These are phyloP conservation scores for Axea sp. DNA, from an alignment of 2,888 invertebrate species.

Conservation along the genomic window DNA sequence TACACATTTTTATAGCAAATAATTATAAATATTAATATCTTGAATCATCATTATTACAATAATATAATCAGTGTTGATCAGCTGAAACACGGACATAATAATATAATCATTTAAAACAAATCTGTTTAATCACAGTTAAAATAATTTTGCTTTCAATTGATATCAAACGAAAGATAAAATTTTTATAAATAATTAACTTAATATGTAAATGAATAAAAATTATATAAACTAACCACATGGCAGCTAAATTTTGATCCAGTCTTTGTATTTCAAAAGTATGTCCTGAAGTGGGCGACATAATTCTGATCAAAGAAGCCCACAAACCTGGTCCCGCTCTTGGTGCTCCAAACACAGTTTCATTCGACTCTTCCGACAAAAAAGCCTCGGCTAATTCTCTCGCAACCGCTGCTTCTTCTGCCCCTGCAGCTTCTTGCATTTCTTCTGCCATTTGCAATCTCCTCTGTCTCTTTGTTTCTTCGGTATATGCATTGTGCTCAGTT, in stretches of 20 bases:
- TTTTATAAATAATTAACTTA: no score
- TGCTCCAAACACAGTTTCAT: constrained; percentile 96
- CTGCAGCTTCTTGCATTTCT: constrained; percentile 98
- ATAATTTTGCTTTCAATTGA: no score
- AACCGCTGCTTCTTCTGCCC: constrained; percentile 95
- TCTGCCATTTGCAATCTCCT: constrained; percentile 98
- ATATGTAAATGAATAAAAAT: constrained; percentile 15
- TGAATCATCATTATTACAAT: constrained; percentile 24
- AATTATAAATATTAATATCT: no score
- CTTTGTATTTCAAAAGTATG: constrained; percentile 88
- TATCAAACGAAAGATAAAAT: no score
- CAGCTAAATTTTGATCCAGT: constrained; percentile 97
- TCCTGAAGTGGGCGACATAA: constrained; percentile 91
- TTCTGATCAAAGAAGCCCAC: constrained; percentile 96
- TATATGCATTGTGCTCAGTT: constrained; percentile 99
- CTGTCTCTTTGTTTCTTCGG: constrained; percentile 96
- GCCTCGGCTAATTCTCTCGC: constrained; percentile 99
- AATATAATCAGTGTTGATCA: constrained; percentile 38
- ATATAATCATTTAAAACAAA: constrained; percentile 27
- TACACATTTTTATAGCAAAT: no score
- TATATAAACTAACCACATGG: constrained; percentile 84
- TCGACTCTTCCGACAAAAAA: constrained; percentile 95
- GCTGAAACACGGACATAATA: constrained; percentile 57
- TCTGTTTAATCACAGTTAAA: no score
- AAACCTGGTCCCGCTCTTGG: constrained; percentile 97